Base-by-base conservation (phyloP, 2,888 invertebrate genomes). In the Dione vanillae region DNA sequence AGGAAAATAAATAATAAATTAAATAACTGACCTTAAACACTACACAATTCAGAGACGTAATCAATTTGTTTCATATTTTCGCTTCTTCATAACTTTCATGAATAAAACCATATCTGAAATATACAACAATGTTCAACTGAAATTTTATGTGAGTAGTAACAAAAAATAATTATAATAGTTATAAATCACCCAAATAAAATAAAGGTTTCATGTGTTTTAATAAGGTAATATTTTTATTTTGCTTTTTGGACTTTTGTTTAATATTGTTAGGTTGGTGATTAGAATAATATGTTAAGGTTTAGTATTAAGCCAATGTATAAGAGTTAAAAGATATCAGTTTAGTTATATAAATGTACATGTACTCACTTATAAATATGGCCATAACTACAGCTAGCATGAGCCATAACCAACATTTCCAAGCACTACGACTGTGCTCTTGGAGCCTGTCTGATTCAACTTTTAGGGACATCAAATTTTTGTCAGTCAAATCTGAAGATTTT, bases 361-460 rank as follows among this genome's bases (percentile, higher is more conserved):
- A 94, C 96, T 95, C 90, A 97, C 97, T 97, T 74, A 99, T 96
- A 91, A 99, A 99, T 78, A 97, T 96, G 69, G 96, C 94, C 85
- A 97, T 95, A 59, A 99, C 98, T 62, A 97, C 92, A 8, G 96
- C 95, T 67, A 99, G 94, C 96, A 98, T 96, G 47, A 98, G 90
- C 98, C 98, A 98, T 77, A 98, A 95, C 98, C 98, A 98, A 87
- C 98, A 99, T 82, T 97, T 97, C 95, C 98, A 98, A 0, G 97
- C 97, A 74, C 96, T 96, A 75, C 95, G 95, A 27, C 97, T 98
- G 88, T 98, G 98, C 77, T 96, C 97, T 76, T 96, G 96, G 47
- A 99, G 91, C 80, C 97, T 95, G 52, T 96, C 95, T 0, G 97
- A 97, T 88, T 98, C 98, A 51, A 94, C 94, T 82, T 96, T 96